These are phyloP conservation scores for Xiphophorus couchianus DNA, from an alignment of 2,113 vertebrate genomes.

Conservation along the genomic window DNA sequence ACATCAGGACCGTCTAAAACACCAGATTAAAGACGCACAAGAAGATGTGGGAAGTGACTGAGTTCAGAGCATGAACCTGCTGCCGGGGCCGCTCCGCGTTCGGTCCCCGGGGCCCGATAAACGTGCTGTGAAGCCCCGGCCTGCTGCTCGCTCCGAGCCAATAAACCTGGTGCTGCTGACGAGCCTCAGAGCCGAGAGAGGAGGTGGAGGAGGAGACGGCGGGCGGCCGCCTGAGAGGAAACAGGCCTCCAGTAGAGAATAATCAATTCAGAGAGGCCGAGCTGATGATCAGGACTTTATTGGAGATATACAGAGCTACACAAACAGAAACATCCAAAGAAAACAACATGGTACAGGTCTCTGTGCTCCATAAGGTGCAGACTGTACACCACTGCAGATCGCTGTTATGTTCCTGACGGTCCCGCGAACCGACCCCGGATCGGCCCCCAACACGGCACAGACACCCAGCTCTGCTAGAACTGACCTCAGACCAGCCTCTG, in stretches of 20 bases:
- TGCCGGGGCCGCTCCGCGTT: constrained; percentile 10
- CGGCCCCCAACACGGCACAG: constrained; percentile 69
- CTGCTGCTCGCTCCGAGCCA: constrained; percentile 30
- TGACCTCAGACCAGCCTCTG: not conserved
- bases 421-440: constrained; percentile 80
- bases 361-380: constrained; percentile 94
- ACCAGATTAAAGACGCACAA: not conserved
- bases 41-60: not conserved
- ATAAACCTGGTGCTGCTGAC: constrained; percentile 60
- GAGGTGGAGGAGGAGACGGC: not conserved
- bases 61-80: constrained; percentile 2
- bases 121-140: constrained; percentile 24
- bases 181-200: constrained; percentile 23
- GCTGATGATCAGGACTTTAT: constrained; percentile 91
- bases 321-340: constrained; percentile 50
- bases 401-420: constrained; percentile 82
- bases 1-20: not conserved
- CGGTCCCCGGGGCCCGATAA: constrained; percentile 9
- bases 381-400: constrained; percentile 87
- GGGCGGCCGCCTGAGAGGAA: constrained; percentile 5
- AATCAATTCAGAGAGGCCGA: not conserved
- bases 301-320: constrained; percentile 95
- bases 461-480: constrained; percentile 60
- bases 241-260: not conserved
- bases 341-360: constrained; percentile 82